Base-by-base conservation (phyloP, 2,797 vertebrate genomes). In the Leptatherina wallacei region DNA sequence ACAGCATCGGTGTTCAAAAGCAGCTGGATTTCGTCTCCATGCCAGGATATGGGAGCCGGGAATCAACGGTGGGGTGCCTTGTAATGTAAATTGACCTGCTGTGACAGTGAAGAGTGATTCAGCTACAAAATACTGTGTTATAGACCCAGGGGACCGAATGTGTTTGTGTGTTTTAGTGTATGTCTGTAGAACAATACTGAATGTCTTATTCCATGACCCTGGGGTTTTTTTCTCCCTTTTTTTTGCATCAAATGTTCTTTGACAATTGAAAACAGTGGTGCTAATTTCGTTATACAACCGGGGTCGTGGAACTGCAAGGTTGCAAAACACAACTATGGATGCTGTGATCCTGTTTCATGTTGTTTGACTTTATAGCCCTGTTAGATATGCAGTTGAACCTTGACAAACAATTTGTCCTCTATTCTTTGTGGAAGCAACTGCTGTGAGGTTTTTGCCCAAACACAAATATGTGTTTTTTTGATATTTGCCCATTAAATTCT, bases 71-170 rank as follows among this genome's bases (percentile, higher is more conserved):
- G 29, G 88, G 87, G 83, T 69, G 84, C 32, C 75, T 63, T 84
- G 77, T 88, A 90, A 85, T 88, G 83, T 85, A 89, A 89, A 81
- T 82, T 92, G 90, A 92, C 90, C 88, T 88, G 83, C 91, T 91
- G 87, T 91, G 91, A 91, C 89, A 91, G 86, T 81, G 80, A 83
- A 56, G 87, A 87, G 85, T 85, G 87, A 90, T 84, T 92, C 90
- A 91, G 84, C 79, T 52, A 69, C 87, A 82, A 75, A 87, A 79
- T 69, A 73, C 81, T 80, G 84, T 64, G 70, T 69, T 87, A 68
- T 35, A 78, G 59, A 81, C 85, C 80, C 76, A 67, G 75, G 77
- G 77, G 84, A 87, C 71, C 11, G 33, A 61, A 73, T 74, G 71
- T 73, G 75, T 81, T 55, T 30, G 65, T 30, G 18, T 55, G 40